Base-by-base conservation (phyloP, 2,113 vertebrate species). In the Blennius ocellaris region DNA sequence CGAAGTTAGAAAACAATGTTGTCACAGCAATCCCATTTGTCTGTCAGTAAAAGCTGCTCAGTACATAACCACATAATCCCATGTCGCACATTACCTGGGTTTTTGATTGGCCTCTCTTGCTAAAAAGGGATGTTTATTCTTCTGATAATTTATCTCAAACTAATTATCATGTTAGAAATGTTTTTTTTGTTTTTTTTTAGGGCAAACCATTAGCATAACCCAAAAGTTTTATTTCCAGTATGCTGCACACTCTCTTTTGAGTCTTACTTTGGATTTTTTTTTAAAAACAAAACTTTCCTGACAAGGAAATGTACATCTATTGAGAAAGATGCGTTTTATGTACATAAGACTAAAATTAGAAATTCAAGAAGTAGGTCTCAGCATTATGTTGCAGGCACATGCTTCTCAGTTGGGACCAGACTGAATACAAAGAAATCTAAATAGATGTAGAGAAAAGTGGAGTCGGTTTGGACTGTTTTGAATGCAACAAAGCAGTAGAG, bases 321-420 rank as follows among this genome's bases (percentile, higher is more conserved):
- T 41, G 3, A 7, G 37, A 45, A 45, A 8, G 7, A 14, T 44
- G 12, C 44, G 12, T 49, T 69, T 61, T 48, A 39, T 71, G 48
- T 11, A 51, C 50, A 7, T 45, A 73, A 71, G 38, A 49, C 16
- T 70, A 59, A 67, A 70, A 57, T 74, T 30, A 66, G 16, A 52
- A 62, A 73, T 61, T 72, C 44, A 73, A 54, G 14, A 76, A 73
- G 15, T 41, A 69, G 39, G 36, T 49, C 51, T 63, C 12, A 39
- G 12, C 64, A 64, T 67, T 44, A 59, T 66, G 55, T 69, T 44
- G 37, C 47, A 49, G 50, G 61, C 58, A 44, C 56, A 21, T 53
- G 5, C 30, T 57, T 80, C 62, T 63, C 72, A 71, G 57, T 36
- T 74, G 83, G 65, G 56, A 74, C 40, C 15, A 12, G 36, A 76